These are phyloP conservation scores for Semnornis frantzii DNA, from an alignment of 2,113 vertebrate species.

Conservation along the genomic window DNA sequence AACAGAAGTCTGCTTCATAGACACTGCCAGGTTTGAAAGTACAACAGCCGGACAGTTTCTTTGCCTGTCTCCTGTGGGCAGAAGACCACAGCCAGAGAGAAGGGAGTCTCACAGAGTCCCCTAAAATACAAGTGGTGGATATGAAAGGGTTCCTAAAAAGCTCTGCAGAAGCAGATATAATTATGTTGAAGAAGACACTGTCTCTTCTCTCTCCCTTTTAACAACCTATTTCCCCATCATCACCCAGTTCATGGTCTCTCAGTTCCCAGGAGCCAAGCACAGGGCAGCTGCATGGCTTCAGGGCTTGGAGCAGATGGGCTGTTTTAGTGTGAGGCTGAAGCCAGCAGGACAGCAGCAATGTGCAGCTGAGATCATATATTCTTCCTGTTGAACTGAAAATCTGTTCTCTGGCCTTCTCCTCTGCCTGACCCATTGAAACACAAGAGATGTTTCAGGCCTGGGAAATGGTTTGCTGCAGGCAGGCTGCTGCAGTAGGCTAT, in stretches of 20 bases:
- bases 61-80: background rate
- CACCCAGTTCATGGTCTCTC: background rate
- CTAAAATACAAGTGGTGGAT: background rate
- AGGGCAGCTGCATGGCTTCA: slow-evolving; percentile 2
- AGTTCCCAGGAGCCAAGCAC: background rate
- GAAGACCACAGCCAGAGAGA: background rate
- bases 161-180: background rate
- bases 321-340: background rate
- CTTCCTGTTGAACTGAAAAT: slow-evolving; percentile 17
- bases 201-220: background rate
- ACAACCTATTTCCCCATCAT: background rate
- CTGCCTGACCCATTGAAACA: background rate
- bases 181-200: background rate
- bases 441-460: background rate
- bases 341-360: background rate
- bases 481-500: background rate
- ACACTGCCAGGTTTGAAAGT: background rate
- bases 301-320: slow-evolving; percentile 42
- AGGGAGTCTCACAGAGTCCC: background rate
- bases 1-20: slow-evolving; percentile 9
- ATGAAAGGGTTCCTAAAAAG: background rate
- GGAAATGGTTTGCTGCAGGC: background rate
- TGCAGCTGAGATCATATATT: slow-evolving; percentile 42
- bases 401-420: background rate
- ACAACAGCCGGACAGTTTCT: background rate